phyloP scores from a whole-genome alignment of 2,797 vertebrate species.

The Chloroceryle amazona region DNA sequence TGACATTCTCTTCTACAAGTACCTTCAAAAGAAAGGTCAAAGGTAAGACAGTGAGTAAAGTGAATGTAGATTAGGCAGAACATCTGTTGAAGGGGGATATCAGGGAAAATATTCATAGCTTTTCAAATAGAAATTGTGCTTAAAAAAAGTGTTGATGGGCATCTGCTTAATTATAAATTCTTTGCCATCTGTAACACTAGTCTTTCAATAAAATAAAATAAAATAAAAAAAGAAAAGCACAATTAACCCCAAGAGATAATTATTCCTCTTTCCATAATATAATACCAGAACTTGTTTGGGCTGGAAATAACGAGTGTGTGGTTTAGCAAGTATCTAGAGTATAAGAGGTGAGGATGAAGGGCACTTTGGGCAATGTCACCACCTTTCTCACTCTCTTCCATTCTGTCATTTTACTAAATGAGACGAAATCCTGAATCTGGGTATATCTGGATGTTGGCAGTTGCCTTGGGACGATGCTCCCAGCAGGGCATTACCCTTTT shows the following conservation, averaged over 20 bases:
- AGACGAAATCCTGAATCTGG: background rate
- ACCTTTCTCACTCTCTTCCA: background rate
- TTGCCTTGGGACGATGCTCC: background rate
- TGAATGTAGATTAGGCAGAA: conserved; percentile 80
- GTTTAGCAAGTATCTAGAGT: background rate
- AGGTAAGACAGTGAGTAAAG: conserved; percentile 79
- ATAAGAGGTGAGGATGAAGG: background rate
- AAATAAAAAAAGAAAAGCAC: background rate
- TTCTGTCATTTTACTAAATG: no score
- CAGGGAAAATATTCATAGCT: conserved; percentile 64
- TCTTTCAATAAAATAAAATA: conserved; percentile 20
- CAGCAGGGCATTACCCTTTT: background rate
- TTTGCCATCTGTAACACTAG: conserved; percentile 20
- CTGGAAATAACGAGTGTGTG: background rate
- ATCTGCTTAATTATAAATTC: conserved; percentile 73
- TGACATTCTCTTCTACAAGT: conserved; percentile 83
- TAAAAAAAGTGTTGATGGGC: conserved; percentile 38
- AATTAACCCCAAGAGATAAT: conserved; percentile 42
- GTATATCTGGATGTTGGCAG: background rate
- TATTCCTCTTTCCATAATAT: background rate
- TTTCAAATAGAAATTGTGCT: conserved; percentile 67
- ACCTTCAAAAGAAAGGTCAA: conserved; percentile 83
- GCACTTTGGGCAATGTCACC: background rate
- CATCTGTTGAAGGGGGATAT: conserved; percentile 80
- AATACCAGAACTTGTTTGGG: conserved; percentile 1